Percentiles rank a stretch among this genome's conserved stretches.
Conservation (phyloP, 2,113 vertebrate genomes). For the Seriola quinqueradiata region DNA sequence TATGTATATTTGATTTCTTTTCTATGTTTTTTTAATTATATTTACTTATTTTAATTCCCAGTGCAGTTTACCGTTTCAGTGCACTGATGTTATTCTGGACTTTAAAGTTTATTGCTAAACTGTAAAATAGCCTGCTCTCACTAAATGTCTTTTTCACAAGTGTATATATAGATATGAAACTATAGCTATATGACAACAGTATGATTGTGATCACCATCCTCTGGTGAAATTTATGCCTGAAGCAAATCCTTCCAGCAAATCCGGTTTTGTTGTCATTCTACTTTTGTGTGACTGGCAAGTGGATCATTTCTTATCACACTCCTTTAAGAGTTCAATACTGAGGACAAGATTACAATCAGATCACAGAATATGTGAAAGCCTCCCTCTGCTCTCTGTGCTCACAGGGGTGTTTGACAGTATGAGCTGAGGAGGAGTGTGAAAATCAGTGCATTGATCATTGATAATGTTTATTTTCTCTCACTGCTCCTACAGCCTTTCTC, state of each 20-base stretch:
- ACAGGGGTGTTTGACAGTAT: neutral
- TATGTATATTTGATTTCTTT: too few species aligned
- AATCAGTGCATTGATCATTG: neutral
- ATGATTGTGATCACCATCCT: neutral
- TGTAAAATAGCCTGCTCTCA: too few species aligned
- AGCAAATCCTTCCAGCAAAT: neutral
- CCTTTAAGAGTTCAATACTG: neutral
- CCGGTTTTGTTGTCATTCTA: slow-evolving; percentile 12
- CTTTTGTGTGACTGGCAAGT: slow-evolving; percentile 7
- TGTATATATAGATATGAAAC: too few species aligned
- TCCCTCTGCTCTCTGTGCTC: neutral
- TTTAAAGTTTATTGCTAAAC: too few species aligned
- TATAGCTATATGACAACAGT: too few species aligned
- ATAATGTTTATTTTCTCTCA: neutral
- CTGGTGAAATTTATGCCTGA: neutral
- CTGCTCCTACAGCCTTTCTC: neutral
- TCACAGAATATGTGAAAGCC: neutral
- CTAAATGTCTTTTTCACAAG: too few species aligned
- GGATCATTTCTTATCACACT: slow-evolving; percentile 13
- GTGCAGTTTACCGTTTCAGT: too few species aligned
- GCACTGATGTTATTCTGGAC: too few species aligned
- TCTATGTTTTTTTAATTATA: too few species aligned
- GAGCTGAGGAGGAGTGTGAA: neutral
- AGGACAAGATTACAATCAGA: neutral
- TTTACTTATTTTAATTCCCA: too few species aligned